Conservation (phyloP, 2,113 vertebrate genomes). For the Pao palembangensis region DNA sequence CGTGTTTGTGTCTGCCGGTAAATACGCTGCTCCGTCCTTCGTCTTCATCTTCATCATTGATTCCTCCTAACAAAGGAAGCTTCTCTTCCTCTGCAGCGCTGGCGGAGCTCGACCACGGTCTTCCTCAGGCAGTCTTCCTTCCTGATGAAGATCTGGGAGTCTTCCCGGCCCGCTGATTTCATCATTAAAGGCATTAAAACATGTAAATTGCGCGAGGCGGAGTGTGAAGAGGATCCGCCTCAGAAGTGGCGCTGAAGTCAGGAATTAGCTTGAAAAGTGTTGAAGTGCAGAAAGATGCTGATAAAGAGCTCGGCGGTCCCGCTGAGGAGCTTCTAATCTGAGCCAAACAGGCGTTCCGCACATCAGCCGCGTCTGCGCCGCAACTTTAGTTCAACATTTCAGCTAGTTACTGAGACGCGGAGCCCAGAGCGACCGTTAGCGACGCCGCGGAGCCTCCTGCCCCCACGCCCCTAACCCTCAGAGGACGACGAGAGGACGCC, state of each 20-base stretch:
- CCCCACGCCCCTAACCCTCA: too few relatives aligned
- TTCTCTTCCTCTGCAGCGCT: slow-evolving; percentile 3
- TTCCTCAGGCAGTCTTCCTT: too few relatives aligned
- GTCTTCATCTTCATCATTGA: too few relatives aligned
- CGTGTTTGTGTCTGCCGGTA: too few relatives aligned
- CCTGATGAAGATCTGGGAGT: neutral
- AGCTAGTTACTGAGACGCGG: neutral
- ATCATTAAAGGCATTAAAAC: neutral
- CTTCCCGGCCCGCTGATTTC: neutral
- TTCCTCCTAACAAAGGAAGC: neutral
- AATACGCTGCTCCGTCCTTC: too few relatives aligned
- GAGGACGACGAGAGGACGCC: too few relatives aligned
- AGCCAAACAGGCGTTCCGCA: neutral
- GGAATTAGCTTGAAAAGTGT: neutral
- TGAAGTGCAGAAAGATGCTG: neutral
- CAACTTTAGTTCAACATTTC: neutral
- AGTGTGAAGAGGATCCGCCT: neutral
- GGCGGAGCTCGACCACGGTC: slow-evolving; percentile 6
- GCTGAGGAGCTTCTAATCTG: neutral
- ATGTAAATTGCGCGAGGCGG: neutral
- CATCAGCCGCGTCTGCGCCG: neutral
- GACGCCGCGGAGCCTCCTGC: too few relatives aligned
- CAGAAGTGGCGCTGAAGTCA: neutral
- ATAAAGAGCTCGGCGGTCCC: neutral
- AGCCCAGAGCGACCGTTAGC: too few relatives aligned